phyloP scores from a whole-genome alignment of 2,797 vertebrate genomes.

The Premnoplex brunnescens region DNA sequence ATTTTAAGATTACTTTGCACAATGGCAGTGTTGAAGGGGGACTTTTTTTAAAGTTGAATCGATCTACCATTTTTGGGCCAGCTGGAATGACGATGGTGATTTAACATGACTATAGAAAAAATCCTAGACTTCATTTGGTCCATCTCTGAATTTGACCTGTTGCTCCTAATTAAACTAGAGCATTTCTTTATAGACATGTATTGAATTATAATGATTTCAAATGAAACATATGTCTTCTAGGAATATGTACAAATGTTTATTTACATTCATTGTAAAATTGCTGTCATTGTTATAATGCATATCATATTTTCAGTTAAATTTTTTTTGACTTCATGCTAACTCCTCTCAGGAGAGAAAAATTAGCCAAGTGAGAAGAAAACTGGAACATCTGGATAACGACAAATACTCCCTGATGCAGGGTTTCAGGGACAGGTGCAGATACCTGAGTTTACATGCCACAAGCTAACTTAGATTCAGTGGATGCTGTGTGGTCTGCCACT shows the following conservation, averaged over 20 bases:
- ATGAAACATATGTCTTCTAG: neutral
- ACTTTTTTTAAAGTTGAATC: neutral
- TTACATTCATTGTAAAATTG: neutral
- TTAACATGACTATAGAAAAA: neutral
- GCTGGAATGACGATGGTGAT: neutral
- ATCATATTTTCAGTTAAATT: neutral
- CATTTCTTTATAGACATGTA: neutral
- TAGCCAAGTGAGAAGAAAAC: neutral
- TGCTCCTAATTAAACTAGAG: neutral
- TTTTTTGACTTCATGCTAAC: neutral
- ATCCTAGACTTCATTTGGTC: neutral
- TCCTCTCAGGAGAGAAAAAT: neutral
- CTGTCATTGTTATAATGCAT: neutral
- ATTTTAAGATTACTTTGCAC: neutral
- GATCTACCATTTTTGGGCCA: neutral
- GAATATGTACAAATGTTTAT: neutral
- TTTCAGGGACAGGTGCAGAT: neutral
- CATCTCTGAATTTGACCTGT: neutral
- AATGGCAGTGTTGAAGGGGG: neutral
- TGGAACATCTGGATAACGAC: neutral
- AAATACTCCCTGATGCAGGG: neutral
- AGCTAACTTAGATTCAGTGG: neutral
- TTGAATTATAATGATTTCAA: neutral
- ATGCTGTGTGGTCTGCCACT: neutral
- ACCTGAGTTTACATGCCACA: rapidly evolving